Evolutionary conservation across 2,797 vertebrate species (phyloP).

Genomic region (Limosa lapponica): DNA sequence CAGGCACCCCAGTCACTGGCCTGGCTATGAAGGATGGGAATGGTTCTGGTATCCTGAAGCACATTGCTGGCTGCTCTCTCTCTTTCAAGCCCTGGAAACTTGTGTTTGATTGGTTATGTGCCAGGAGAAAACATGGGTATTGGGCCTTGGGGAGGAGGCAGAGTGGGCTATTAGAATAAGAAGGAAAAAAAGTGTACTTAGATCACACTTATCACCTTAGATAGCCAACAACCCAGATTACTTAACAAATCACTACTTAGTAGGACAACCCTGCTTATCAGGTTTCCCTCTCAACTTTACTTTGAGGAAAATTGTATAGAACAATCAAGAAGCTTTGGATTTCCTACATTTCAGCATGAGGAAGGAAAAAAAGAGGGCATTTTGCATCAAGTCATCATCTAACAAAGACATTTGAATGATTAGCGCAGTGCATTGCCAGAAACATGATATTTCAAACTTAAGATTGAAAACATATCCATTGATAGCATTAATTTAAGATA

Average conservation of each 20-base stretch:
- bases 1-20: not conserved
- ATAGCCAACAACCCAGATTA: not conserved
- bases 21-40: not conserved
- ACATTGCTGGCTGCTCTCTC: not conserved
- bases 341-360: not conserved
- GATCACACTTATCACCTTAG: no score
- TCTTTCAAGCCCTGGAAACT: not conserved
- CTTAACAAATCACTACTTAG: not conserved
- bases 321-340: not conserved
- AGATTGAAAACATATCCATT: not conserved
- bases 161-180: not conserved
- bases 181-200: not conserved
- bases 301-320: not conserved
- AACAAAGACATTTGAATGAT: not conserved
- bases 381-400: not conserved
- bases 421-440: not conserved
- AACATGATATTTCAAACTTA: not conserved
- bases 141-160: not conserved
- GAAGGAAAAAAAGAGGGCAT: not conserved
- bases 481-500: conserved; percentile 25
- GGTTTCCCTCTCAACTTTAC: not conserved
- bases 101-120: not conserved
- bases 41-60: not conserved
- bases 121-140: not conserved
- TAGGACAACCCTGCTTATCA: not conserved